Conservation (phyloP, 2,113 vertebrate species). For the Callorhinus ursinus region DNA sequence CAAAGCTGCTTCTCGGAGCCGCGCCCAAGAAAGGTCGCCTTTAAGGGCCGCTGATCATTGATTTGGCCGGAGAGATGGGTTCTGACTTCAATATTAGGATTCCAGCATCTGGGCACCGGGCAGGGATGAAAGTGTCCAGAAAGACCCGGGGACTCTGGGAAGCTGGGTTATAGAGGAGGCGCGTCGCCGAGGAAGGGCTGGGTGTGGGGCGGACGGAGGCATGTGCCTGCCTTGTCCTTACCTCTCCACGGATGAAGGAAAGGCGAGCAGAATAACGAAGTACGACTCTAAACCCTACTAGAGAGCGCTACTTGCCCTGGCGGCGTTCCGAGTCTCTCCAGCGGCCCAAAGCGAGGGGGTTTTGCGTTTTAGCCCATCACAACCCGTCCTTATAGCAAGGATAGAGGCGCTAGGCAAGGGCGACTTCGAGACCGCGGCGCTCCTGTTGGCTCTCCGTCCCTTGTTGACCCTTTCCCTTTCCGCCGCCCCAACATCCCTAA, state of each 20-base stretch:
- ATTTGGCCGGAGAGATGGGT: not conserved
- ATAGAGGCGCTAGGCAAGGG: not conserved
- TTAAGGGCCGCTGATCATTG: not conserved
- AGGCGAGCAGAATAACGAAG: not conserved
- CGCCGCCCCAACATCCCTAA: not conserved
- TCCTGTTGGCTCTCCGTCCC: not conserved
- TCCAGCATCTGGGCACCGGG: not conserved
- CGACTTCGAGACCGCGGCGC: not conserved
- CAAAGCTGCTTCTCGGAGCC: not conserved
- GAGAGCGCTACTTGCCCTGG: not conserved
- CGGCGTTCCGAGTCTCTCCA: not conserved
- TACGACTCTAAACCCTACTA: not conserved
- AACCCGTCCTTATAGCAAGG: not conserved
- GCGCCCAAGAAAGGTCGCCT: not conserved
- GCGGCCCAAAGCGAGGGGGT: not conserved
- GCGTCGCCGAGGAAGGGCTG: not conserved
- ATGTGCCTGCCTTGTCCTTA: not conserved
- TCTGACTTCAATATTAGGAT: not conserved
- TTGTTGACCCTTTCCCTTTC: not conserved
- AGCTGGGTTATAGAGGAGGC: not conserved
- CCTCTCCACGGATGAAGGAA: not conserved
- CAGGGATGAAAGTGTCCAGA: not conserved
- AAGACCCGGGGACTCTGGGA: not conserved
- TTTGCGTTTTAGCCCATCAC: not conserved
- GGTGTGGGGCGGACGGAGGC: not conserved